phyloP scores from a whole-genome alignment of 2,797 vertebrate species.

The Alosa sapidissima region DNA sequence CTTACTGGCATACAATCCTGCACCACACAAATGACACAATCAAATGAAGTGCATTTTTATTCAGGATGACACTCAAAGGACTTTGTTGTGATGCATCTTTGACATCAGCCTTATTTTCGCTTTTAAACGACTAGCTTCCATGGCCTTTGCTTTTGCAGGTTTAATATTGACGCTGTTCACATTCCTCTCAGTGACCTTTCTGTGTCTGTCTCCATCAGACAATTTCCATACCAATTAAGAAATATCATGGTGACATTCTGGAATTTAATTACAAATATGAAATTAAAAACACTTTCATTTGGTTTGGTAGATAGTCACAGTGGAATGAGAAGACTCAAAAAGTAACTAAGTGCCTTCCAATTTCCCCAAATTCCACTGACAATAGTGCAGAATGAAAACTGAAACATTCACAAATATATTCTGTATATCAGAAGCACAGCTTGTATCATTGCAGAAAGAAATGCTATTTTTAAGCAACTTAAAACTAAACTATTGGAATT shows the following conservation, averaged over 20 bases:
- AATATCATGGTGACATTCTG: constrained; percentile 20
- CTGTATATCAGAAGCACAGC: background rate
- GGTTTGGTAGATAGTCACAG: constrained; percentile 4
- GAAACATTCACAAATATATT: background rate
- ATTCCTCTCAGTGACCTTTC: background rate
- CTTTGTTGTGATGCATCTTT: background rate
- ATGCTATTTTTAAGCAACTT: no score
- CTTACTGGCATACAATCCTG: background rate
- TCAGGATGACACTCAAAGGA: background rate
- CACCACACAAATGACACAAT: background rate
- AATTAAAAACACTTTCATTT: constrained; percentile 8
- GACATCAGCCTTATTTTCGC: background rate
- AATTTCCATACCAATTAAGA: background rate
- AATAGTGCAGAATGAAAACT: background rate
- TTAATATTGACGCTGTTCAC: background rate
- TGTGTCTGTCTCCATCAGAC: background rate
- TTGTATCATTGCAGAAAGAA: no score
- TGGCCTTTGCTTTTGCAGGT: background rate
- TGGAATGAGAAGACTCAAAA: background rate
- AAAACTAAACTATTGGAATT: background rate
- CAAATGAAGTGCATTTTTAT: constrained; percentile 5
- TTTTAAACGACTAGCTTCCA: background rate
- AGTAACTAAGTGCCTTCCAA: background rate
- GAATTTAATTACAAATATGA: background rate
- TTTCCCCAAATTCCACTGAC: background rate